phyloP scores from a whole-genome alignment of 2,888 invertebrate genomes.

The Philaethria dido region DNA sequence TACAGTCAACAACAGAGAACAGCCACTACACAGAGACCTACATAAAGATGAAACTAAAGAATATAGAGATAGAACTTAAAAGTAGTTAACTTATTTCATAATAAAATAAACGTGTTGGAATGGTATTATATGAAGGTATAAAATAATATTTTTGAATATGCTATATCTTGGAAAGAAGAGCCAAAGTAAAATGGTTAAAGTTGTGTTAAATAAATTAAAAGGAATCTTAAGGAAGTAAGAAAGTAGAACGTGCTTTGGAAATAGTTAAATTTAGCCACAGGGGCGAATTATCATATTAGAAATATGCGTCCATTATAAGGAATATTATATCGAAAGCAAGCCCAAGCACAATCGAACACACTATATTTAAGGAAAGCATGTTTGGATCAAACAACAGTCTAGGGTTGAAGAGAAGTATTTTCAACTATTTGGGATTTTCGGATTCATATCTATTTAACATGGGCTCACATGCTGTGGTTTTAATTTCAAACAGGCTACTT shows the following conservation, averaged over 20 bases:
- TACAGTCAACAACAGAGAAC: constrained; percentile 84
- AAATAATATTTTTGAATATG: constrained; percentile 2
- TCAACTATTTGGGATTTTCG: constrained; percentile 61
- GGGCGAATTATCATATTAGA: constrained; percentile 56
- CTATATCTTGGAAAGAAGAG: constrained; percentile 17
- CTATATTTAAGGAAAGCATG: constrained; percentile 70
- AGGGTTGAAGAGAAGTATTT: constrained; percentile 64
- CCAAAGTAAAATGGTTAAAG: constrained; percentile 32
- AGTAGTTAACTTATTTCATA: constrained; percentile 48
- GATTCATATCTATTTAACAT: constrained; percentile 60
- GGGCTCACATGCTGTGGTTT: constrained; percentile 75
- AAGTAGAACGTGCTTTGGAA: constrained; percentile 69
- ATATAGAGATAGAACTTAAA: constrained; percentile 60
- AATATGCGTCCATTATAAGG: constrained; percentile 57
- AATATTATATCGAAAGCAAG: constrained; percentile 75
- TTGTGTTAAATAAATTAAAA: constrained; percentile 56
- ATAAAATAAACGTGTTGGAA: constrained; percentile 57
- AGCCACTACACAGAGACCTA: constrained; percentile 83
- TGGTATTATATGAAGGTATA: constrained; percentile 50
- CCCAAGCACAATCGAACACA: constrained; percentile 77
- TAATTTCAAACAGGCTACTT: constrained; percentile 59
- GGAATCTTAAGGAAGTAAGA: constrained; percentile 57
- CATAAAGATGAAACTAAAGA: constrained; percentile 74
- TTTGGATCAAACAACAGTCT: constrained; percentile 67
- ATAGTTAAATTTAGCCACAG: constrained; percentile 58